Base-by-base conservation (phyloP, 2,888 invertebrate genomes). In the Osedax frankpressi region DNA sequence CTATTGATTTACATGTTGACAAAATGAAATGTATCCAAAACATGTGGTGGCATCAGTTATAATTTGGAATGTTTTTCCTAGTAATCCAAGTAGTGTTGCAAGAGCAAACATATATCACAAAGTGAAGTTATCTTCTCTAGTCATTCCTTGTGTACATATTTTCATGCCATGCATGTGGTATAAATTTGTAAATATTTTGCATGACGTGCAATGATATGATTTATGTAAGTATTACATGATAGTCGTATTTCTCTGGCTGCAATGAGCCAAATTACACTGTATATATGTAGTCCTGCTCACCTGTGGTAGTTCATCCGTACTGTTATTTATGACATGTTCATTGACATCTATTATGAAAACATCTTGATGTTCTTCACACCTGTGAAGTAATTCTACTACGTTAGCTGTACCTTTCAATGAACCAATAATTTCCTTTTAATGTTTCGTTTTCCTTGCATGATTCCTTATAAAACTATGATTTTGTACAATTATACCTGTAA, bases 171-270 rank as follows among this genome's bases (percentile, higher is more conserved):
- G 3, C n/a, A n/a, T 62, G 63, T 62, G 63, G 65, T 65, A 65
- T 65, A 65, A 65, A 1, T 65, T 65, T 65, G 65, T 65, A 65
- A 65, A 65, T 65, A 65, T 65, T 62, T 65, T 65, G 65, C 65
- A 24, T 65, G 25, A 65, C 63, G 14, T 62, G 63, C 63, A 11
- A 25, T 24, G 1, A 3, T 6, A 11, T 11, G 24, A n/a, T 19
- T 2, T 65, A 65, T 24, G 19, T 65, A 65, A 25, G 1, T 2
- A 65, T 65, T 65, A n/a, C 24, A 24, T 65, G 24, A 14, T 65
- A 24, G 65, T 19, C 1, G 24, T 24, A 2, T 65, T 65, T 65
- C 65, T 65, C 14, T 24, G 6, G 65, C 65, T 65, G 19, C 24
- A 65, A 65, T 65, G 25, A 65, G 65, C 2, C 2, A n/a, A 65